A percentile compares a stretch with the other conserved stretches of the same genome.
These are phyloP conservation scores for Drosophila subpulchrella DNA, from an alignment of 1,140 invertebrate species.

Conservation along the genomic window DNA sequence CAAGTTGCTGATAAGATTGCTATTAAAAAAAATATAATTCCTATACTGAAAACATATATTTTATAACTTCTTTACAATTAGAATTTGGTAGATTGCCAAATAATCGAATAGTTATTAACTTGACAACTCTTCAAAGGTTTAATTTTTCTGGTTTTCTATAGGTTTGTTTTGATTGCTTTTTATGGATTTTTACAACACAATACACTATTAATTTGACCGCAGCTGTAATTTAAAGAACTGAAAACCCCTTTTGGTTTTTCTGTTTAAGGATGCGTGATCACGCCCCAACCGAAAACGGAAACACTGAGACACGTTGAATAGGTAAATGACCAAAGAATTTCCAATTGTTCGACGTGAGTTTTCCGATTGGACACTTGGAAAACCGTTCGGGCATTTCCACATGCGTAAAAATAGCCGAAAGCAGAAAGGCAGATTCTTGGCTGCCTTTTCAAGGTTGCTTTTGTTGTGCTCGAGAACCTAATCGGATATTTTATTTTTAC, in stretches of 20 bases:
- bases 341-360: constrained; percentile 55
- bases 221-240: constrained; percentile 17
- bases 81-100: too few relatives aligned
- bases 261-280: constrained; percentile 27
- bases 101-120: too few relatives aligned
- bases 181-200: background rate
- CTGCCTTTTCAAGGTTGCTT: constrained; percentile 77
- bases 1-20: too few relatives aligned
- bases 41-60: too few relatives aligned
- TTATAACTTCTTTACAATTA: too few relatives aligned
- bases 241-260: constrained; percentile 21
- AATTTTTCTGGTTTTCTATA: too few relatives aligned
- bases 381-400: constrained; percentile 57
- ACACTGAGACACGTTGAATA: constrained; percentile 30
- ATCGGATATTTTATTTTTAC: constrained; percentile 78
- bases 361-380: constrained; percentile 68
- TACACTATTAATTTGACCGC: constrained; percentile 5
- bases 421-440: constrained; percentile 40
- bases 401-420: constrained; percentile 60
- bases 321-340: constrained; percentile 62
- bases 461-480: constrained; percentile 59
- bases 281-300: constrained; percentile 53
- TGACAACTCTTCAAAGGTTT: too few relatives aligned
- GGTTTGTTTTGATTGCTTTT: background rate
- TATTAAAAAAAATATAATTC: too few relatives aligned